A percentile compares a stretch with the other conserved stretches of the same genome.
Evolutionary conservation across 2,797 vertebrate species (phyloP).

Genomic region (Artibeus lituratus): DNA sequence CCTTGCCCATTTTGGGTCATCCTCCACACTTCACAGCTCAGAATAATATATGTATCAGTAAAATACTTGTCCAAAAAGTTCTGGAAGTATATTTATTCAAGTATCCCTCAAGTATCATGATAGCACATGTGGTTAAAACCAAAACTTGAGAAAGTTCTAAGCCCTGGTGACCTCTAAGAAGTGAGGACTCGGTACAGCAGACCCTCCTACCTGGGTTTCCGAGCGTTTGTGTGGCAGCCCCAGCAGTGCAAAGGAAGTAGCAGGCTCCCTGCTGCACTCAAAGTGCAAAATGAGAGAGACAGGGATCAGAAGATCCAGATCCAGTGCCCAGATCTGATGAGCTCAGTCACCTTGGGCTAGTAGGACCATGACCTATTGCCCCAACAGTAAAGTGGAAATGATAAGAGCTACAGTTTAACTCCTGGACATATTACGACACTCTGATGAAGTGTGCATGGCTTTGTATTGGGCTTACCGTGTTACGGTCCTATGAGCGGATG

Average conservation of each 20-base stretch:
- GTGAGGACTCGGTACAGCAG: fast-evolving
- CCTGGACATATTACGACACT: neutral
- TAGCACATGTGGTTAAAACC: neutral
- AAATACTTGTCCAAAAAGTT: neutral
- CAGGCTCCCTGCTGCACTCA: neutral
- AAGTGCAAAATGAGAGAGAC: neutral
- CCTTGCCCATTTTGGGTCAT: neutral
- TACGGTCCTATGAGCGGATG: neutral
- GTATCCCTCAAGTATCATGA: neutral
- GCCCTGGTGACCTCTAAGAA: neutral
- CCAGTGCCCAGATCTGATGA: neutral
- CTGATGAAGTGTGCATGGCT: neutral
- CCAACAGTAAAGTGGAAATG: neutral
- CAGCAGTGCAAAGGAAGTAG: neutral
- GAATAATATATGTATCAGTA: neutral
- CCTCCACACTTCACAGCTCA: neutral
- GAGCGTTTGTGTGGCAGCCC: neutral
- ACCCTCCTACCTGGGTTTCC: neutral
- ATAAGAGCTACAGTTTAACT: neutral
- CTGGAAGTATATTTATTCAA: neutral
- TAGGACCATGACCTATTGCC: neutral
- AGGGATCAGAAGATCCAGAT: neutral
- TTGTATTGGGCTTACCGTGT: neutral
- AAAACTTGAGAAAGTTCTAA: neutral
- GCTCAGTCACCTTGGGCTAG: neutral